A percentile compares a stretch with the other conserved stretches of the same genome.
Conservation (phyloP, 2,113 vertebrate genomes). For the Sinocyclocheilus rhinocerous region DNA sequence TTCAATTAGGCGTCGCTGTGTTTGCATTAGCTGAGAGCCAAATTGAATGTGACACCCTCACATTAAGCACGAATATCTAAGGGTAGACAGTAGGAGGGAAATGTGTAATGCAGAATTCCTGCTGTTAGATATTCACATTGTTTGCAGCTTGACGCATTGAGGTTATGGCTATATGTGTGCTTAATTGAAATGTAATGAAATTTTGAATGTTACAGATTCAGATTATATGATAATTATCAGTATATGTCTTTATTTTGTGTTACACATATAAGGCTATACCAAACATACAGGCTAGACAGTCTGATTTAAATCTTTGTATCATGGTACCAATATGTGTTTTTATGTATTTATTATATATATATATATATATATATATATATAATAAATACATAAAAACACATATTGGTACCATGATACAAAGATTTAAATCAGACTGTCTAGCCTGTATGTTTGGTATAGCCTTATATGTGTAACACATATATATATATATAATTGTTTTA, state of each 20-base stretch:
- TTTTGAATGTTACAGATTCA: background rate
- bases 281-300: no score
- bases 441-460: no score
- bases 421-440: no score
- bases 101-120: background rate
- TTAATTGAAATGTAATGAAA: background rate
- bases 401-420: no score
- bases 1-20: constrained; percentile 52
- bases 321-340: background rate
- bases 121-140: constrained; percentile 28
- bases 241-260: constrained; percentile 2
- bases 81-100: background rate
- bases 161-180: constrained; percentile 16
- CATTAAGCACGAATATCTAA: constrained; percentile 7
- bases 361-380: background rate
- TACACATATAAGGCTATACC: no score
- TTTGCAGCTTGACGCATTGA: constrained; percentile 50
- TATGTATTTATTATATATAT: background rate
- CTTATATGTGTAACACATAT: no score
- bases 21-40: constrained; percentile 37
- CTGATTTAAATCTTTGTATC: background rate
- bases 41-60: constrained; percentile 31
- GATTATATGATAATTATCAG: background rate
- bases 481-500: background rate
- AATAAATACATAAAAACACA: no score